Evolutionary conservation across 1,140 invertebrate species (phyloP), one percentile per base, ranked within the genome.

Genomic region (Drosophila equinoxialis): DNA sequence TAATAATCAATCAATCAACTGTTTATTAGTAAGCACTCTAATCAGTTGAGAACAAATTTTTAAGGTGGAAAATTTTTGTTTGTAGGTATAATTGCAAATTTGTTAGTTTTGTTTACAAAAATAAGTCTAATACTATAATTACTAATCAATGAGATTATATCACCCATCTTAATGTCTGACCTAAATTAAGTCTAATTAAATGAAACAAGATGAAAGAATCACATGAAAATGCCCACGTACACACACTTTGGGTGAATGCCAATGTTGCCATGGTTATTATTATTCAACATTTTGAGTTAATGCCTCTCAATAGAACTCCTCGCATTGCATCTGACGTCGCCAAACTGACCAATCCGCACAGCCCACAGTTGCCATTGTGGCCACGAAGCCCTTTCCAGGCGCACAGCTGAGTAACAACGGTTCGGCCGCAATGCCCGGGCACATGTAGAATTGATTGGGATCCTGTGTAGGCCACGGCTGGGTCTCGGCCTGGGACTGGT

Each of bases 361-460:
- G 54, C 90, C 90, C 26, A 82, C 71, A 54, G 64, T 79, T 51
- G 74, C 74, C 11, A 62, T 26, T 26, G 61, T 80, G 71, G 86
- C 65, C 26, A 90, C 71, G 70, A 91, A 91, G 13, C 81, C 90
- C 35, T 81, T 85, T 54, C 84, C 79, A 1, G 60, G 54, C 35
- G 81, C 51, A 64, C 90, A 91, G 30, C 20, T 74, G 35, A 91
- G 80, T 6, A 77, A 41, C 60, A 90, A 35, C 41, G 90, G 86
- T 55, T 71, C 68, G 55, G 83, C 77, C 41, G 65, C 61, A 42
- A 45, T 57, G 41, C 61, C 65, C 23, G 90, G 72, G 57, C 90
- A 91, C 55, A 91, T 71, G 65, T 89, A 91, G 79, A 89, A 91
- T 72, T 79, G 81, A 74, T 79, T 85, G 57, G 90, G 90, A 71